Base-by-base conservation (phyloP, 2,113 vertebrate species). In the Prietella phreatophila region DNA sequence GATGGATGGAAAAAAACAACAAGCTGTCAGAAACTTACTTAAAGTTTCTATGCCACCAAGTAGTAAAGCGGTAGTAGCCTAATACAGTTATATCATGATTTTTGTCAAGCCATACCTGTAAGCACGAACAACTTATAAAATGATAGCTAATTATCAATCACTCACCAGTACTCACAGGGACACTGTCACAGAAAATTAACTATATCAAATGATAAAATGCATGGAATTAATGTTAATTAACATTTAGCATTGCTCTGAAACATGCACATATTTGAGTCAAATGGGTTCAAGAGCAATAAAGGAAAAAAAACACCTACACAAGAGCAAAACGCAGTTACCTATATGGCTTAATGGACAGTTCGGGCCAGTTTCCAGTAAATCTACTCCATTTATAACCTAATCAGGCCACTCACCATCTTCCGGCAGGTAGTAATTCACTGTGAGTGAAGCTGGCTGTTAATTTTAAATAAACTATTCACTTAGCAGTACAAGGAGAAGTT, bases 301-400 rank as follows among this genome's bases (percentile, higher is more conserved):
- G 30, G 9, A 33, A 2, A 55, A 27, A 78, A 80, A 19, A 25
- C 39, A 39, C 1, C 13, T 61, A 60, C 11, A 82, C 33, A 22
- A 61, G 80, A 61, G 33, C n/a, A 82, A 61, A 82, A 61, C 15
- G 80, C 33, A 42, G 80, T 60, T 42, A 25, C 33, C 33, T 60
- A 42, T 39, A 61, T 61, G 80, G 56, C 33, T 61, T 82, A 82
- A 82, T 82, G 80, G 56, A 61, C 80, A 82, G 33, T 82, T 22
- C 80, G 61, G 80, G 56, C 10, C 56, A 27, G 22, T 33, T 82
- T 82, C 80, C 80, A 42, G 80, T 82, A 82, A 82, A 82, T 27
- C 58, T 82, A 27, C 56, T 82, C 58, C 36, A 82, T 22, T 82
- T 82, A 25, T 82, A 82, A 82, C 80, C 80, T 82, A 82, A 82